Evolutionary conservation across 2,113 vertebrate species (phyloP), one percentile per base, ranked within the genome.

Genomic region (Xenopus borealis): DNA sequence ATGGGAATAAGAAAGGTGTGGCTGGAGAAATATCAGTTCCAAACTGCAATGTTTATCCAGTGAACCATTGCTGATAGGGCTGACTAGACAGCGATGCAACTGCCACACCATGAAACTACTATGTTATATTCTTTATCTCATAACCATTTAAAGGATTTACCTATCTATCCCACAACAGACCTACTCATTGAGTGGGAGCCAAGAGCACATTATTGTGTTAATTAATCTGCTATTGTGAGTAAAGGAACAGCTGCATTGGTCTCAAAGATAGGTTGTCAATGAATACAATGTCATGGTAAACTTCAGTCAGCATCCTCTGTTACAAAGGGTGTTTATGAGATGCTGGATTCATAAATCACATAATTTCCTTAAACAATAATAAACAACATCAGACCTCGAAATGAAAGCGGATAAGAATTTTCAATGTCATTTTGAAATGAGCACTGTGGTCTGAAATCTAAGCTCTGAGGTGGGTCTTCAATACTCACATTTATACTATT

Each of bases 141-240:
- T 91, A 91, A 80, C 89, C 93, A 93, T 95, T 95, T 94, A 92
- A 93, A 94, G 95, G 96, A 98, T 98, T 98, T 98, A 99, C 96
- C 96, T 99, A 99, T 97, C 96, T 98, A 90, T 94, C 95, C 94
- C 85, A 84, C 91, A 93, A 94, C 95, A 99, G 96, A 97, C 95
- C 94, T 94, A 94, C 91, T 92, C 93, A 94, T 94, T 99, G 97
- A 99, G 95, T 91, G 89, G 80, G 85, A 96, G 97, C 96, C 96
- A 98, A 93, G 90, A 92, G 93, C 95, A 92, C 93, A 96, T 93
- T 96, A 97, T 95, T 97, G 95, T 99, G 97, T 98, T 99, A 98
- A 98, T 99, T 99, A 99, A 99, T 98, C 97, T 97, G 96, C 96
- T 95, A 97, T 99, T 98, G 96, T 98, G 94, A 94, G 94, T 93